Base-by-base conservation (phyloP, 1,140 invertebrate species). In the Zaprionus ornatus region DNA sequence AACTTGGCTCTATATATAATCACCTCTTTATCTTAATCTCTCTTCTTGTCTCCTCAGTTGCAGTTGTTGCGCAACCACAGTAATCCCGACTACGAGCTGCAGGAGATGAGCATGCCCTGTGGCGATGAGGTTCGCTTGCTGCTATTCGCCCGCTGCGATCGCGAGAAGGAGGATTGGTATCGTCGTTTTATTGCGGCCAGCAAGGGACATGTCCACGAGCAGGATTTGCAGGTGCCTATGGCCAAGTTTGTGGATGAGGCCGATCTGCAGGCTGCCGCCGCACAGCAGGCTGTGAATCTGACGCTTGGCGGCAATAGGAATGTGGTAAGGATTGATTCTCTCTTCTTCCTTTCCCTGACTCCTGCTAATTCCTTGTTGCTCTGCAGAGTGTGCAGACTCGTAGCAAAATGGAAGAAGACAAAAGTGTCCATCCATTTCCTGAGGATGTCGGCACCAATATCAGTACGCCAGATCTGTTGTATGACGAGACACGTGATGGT, bases 141-240 rank as follows among this genome's bases (percentile, higher is more conserved):
- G 85, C 92, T 98, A 59, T 98, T 98, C 93, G 95, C 97, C 3
- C 94, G 97, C 72, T 96, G 96, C 59, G 95, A 96, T 82, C 93
- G 97, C 55, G 97, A 98, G 80, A 98, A 98, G 92, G 97, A 98
- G 93, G 95, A 98, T 80, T 98, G 98, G 97, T 92, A 91, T 81
- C 82, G 91, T 15, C 88, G 92, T 29, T 92, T 93, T 32, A n/a
- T 52, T 1, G 60, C 81, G n/a, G 92, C 91, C 42, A 92, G 88
- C 54, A 77, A 64, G 21, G 92, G 92, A 1, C 42, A 21, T 1
- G 82, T 91, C 0, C 79, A 92, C 40, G 91, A 93, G 23, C 82
- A 80, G 52, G 90, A 92, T 50, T 57, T 92, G 13, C 88, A 85
- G 21, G 79, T 92, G 52, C 80, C 90, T 0, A 80, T 82, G 77